These are phyloP conservation scores for Leptothorax acervorum DNA, from an alignment of 2,888 invertebrate genomes.

Conservation along the genomic window DNA sequence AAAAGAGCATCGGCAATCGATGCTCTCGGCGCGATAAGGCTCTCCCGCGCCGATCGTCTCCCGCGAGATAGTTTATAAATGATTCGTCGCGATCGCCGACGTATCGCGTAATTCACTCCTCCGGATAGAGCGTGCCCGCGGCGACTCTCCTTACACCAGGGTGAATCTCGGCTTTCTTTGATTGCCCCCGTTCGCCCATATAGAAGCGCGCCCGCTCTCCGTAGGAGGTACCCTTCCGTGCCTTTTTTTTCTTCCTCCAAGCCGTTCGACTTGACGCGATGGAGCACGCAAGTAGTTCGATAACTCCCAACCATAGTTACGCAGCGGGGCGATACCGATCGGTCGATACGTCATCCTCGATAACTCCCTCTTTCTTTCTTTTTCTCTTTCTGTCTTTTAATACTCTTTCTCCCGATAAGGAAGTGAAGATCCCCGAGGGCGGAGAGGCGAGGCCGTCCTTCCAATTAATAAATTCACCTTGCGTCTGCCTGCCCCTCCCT, in stretches of 20 bases:
- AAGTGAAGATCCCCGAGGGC: conserved; percentile 48
- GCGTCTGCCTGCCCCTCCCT: conserved; percentile 26
- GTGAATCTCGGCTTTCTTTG: conserved; percentile 72
- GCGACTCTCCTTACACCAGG: conserved; percentile 54
- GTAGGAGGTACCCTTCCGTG: conserved; percentile 62
- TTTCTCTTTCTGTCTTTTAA: not conserved
- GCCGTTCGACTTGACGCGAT: conserved; percentile 64
- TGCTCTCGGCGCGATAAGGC: conserved; percentile 29
- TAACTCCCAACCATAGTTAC: conserved; percentile 73
- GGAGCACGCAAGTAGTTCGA: conserved; percentile 68
- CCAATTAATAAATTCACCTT: conserved; percentile 75
- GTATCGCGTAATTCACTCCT: conserved; percentile 58
- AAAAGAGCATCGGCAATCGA: conserved; percentile 36
- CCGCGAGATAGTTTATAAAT: conserved; percentile 56
- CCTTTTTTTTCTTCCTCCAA: conserved; percentile 27
- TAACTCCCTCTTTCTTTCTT: conserved; percentile 54
- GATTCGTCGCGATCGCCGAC: conserved; percentile 55
- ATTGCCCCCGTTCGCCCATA: conserved; percentile 60
- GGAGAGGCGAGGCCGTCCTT: conserved; percentile 39
- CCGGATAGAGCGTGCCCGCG: conserved; percentile 46
- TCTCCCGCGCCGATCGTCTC: conserved; percentile 33
- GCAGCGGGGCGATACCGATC: conserved; percentile 74
- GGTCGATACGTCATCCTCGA: conserved; percentile 72
- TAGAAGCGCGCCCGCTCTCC: conserved; percentile 59
- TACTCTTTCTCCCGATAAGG: conserved; percentile 60